These are phyloP conservation scores for Selenia dentaria DNA, from an alignment of 2,888 invertebrate genomes.

Conservation along the genomic window DNA sequence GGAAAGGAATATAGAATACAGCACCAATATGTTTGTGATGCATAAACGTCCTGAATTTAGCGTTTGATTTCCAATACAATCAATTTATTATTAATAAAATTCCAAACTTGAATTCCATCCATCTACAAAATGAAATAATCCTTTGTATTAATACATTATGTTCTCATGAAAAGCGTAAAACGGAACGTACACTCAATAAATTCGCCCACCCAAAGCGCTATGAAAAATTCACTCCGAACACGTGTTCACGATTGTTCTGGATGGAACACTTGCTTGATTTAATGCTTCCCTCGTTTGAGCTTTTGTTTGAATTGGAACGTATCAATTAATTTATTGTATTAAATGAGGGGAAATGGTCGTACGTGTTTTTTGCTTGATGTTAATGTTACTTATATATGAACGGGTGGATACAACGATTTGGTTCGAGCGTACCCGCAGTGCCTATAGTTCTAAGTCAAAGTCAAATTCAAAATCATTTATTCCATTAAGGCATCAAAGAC, in stretches of 20 bases:
- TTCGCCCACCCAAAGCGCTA: conserved; percentile 1
- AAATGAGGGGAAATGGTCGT: too few species aligned
- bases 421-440: too few species aligned
- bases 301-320: neutral
- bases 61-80: too few species aligned
- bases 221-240: conserved; percentile 10
- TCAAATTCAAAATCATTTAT: too few species aligned
- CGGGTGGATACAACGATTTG: too few species aligned
- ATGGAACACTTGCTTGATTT: conserved; percentile 10
- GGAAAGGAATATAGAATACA: too few species aligned
- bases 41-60: too few species aligned
- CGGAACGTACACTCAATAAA: conserved; percentile 1
- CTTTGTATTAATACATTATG: neutral
- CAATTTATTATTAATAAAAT: neutral
- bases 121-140: neutral
- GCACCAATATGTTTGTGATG: too few species aligned
- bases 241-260: conserved; percentile 7
- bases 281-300: neutral
- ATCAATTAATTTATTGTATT: neutral
- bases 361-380: too few species aligned
- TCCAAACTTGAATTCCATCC: neutral
- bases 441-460: too few species aligned
- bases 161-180: neutral
- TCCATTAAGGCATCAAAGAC: too few species aligned
- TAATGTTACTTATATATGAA: too few species aligned